Base-by-base conservation (phyloP, 2,888 invertebrate genomes). In the Lepeophtheirus nordmannii region DNA sequence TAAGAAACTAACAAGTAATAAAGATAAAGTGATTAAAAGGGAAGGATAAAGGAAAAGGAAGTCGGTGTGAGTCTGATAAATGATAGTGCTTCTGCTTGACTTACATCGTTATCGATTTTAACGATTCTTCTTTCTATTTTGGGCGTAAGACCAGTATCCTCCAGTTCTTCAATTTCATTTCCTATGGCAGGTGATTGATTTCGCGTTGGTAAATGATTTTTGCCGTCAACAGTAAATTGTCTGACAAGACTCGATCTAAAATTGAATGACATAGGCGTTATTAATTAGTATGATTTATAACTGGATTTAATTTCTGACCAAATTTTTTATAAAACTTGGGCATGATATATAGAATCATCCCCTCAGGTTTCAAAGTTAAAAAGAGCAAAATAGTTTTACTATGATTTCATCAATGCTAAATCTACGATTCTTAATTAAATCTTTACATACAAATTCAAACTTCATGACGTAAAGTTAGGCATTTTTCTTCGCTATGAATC, bases 71-170 rank as follows among this genome's bases (percentile, higher is more conserved):
- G 1, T 60, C 8, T 46, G 8, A 38, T 1, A 23, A 57, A 57
- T n/a, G n/a, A n/a, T n/a, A n/a, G n/a, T n/a, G 9, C 20, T 12
- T 57, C 17, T 14, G 14, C 40, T 17, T 11, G n/a, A 64, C 73
- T 74, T 74, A 89, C 89, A 81, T 88, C 85, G 41, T 84, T 83
- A 70, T 81, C 84, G 41, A 89, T 80, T 37, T 85, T 76, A 17
- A 87, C 79, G 70, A 91, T 91, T 71, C 91, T 79, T 72, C 87
- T 86, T 72, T 91, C 89, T 1, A 86, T 77, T 73, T 82, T 82
- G 0, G 91, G 91, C 40, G 87, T 85, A 69, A 91, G 76, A 69
- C 86, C 85, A 74, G 87, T 87, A 70, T 85, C 83, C 73, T 91
- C 91, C 64, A 89, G 77, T 71, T 88, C 88, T 71, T 89, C 88